phyloP scores from a whole-genome alignment of 2,888 invertebrate genomes.

The Drosophila atroscutellata region DNA sequence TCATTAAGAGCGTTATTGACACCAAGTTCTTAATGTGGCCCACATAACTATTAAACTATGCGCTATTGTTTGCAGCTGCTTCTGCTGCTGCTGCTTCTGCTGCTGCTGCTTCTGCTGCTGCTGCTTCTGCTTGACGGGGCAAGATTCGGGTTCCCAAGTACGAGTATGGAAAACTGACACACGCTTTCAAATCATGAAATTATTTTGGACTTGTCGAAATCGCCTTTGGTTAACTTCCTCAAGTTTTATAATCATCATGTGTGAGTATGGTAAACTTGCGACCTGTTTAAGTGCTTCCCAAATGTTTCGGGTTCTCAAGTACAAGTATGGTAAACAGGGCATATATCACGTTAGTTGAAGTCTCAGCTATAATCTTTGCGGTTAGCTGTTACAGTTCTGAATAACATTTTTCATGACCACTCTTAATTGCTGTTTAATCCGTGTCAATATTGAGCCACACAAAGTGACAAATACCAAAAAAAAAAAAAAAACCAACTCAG shows the following conservation, averaged over 20 bases:
- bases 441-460: slow-evolving; percentile 60
- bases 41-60: slow-evolving; percentile 5
- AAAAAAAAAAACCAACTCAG: slow-evolving; percentile 11
- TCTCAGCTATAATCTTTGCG: slow-evolving; percentile 13
- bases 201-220: neutral
- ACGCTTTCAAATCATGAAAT: neutral
- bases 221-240: neutral
- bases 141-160: neutral
- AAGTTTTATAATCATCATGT: neutral
- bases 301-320: neutral
- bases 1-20: slow-evolving; percentile 6
- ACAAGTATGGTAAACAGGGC: slow-evolving; percentile 10
- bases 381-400: slow-evolving; percentile 61
- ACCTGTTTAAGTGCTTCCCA: slow-evolving; percentile 4
- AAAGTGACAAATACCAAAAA: slow-evolving; percentile 31
- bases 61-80: neutral
- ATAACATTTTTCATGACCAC: slow-evolving; percentile 52
- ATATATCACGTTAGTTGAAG: slow-evolving; percentile 13
- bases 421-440: slow-evolving; percentile 73
- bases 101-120: neutral
- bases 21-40: slow-evolving; percentile 30
- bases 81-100: neutral
- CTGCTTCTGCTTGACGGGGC: neutral
- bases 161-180: slow-evolving; percentile 2
- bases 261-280: neutral